Evolutionary conservation across 2,797 vertebrate genomes (phyloP), one percentile per base, ranked within the genome.

Genomic region (Mallotus villosus): DNA sequence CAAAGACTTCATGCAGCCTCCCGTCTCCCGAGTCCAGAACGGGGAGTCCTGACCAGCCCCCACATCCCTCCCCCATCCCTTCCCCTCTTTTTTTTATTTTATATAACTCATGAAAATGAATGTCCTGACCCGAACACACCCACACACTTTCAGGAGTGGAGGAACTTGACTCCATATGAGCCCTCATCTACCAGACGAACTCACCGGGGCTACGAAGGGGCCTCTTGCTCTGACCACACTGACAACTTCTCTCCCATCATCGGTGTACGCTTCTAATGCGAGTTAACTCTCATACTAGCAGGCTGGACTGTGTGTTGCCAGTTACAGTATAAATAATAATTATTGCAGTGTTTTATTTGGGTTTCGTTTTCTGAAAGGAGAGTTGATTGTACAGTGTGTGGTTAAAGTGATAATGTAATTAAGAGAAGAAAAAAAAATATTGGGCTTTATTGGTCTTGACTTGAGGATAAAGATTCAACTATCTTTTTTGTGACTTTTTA

Each of bases 1-100:
- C 90, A 97, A 99, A 93, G 98, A 99, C 94, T 99, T 99, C 91
- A 98, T 99, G 97, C 96, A 98, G 74, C 95, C 98, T 77, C 97
- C 97, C 70, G 91, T 94, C 90, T 91, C 94, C 90, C 96, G 94
- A 94, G 95, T 99, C 87, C 96, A 99, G 85, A 99, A 99, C 4
- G 98, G 97, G 86, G 97, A 98, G 78, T 98, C 97, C 76, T 99
- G 96, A 99, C 93, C 90, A 78, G 82, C 73, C 77, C 77, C 32
- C 3, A 34, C 51, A 0, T 2, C 51, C 19, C 51, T 2, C 37
- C 11, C 37, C 37, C 37, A 1, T 3, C 17, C 19, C 51, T 2
- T 4, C 46, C 65, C 37, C 11, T 7, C 37, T 41, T 7, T 41
- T 41, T 41, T 41, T 41, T 41, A 57, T 75, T 74, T 79, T 71